Evolutionary conservation across 2,888 invertebrate species (phyloP), one percentile per base, ranked within the genome.

Genomic region (Apamea sordens): DNA sequence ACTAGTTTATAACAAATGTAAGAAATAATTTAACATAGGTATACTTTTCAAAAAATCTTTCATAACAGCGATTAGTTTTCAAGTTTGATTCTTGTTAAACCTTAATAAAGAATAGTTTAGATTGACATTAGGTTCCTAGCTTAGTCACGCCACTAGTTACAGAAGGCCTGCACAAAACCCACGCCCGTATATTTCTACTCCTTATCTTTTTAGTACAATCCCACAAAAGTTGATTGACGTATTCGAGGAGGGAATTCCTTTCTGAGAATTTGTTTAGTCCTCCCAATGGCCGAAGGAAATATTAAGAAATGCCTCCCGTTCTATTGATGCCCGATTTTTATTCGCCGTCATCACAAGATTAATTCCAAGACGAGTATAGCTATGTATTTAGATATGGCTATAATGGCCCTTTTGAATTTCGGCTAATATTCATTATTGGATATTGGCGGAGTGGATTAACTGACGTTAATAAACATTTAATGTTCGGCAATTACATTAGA

Each of bases 201-300:
- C 89, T 91, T 94, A 94, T 94, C 93, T 93, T 91, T 93, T 92
- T 91, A 91, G 92, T 90, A 92, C 90, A 93, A 94, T 93, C 92
- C 93, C 89, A 94, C 93, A 95, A 93, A 94, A 94, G 92, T 94
- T 94, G 95, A 95, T 95, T 94, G 95, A 95, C 95, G 92, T 93
- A 92, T 93, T 92, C 86, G 91, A 91, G 89, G 90, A 93, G 93
- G 92, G 93, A 93, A 93, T 93, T 93, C 91, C 92, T 92, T 94
- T 94, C 92, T 91, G 91, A 90, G 93, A 95, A 94, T 95, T 95
- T 95, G 94, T 94, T 95, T 94, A 94, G 94, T 93, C 89, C 92
- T 90, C 89, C 92, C 93, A 93, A 94, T 93, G 88, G 90, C 79
- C 88, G 86, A 89, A 89, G 92, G 91, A 93, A 93, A 93, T 94